These are phyloP conservation scores for Pongo pygmaeus DNA, from an alignment of 2,113 vertebrate genomes.

Conservation along the genomic window DNA sequence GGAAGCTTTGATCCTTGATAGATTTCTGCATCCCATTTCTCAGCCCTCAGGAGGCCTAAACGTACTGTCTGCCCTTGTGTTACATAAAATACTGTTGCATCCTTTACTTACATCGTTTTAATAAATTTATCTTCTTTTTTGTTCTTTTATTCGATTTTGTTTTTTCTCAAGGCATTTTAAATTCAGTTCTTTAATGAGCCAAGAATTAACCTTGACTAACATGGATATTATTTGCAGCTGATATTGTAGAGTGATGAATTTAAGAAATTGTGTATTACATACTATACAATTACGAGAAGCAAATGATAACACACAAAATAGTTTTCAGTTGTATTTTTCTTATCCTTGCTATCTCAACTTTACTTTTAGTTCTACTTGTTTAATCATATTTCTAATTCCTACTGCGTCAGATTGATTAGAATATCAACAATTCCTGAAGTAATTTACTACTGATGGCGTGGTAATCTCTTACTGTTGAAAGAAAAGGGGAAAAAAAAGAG, in stretches of 20 bases:
- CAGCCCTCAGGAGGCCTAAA: neutral
- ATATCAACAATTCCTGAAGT: conserved; percentile 33
- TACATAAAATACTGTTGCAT: neutral
- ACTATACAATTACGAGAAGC: neutral
- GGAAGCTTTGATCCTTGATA: conserved; percentile 13
- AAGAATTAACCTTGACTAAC: conserved; percentile 2
- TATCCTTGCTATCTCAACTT: conserved; percentile 4
- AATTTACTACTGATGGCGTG: conserved; percentile 55
- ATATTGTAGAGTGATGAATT: neutral
- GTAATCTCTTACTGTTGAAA: conserved; percentile 28
- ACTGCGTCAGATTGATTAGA: conserved; percentile 19
- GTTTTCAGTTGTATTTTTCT: neutral
- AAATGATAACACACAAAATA: neutral
- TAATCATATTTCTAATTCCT: conserved; percentile 41
- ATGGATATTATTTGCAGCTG: neutral
- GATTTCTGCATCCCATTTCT: neutral
- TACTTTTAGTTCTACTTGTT: conserved; percentile 43
- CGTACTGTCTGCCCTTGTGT: neutral
- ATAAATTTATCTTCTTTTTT: neutral
- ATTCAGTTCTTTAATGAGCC: neutral
- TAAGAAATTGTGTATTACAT: neutral
- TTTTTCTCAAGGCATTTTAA: conserved; percentile 11
- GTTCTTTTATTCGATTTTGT: neutral
- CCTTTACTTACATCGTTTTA: neutral
- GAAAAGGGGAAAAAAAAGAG: conserved; percentile 1